These are phyloP conservation scores for Tiliacea aurago DNA, from an alignment of 2,888 invertebrate genomes.

Conservation along the genomic window DNA sequence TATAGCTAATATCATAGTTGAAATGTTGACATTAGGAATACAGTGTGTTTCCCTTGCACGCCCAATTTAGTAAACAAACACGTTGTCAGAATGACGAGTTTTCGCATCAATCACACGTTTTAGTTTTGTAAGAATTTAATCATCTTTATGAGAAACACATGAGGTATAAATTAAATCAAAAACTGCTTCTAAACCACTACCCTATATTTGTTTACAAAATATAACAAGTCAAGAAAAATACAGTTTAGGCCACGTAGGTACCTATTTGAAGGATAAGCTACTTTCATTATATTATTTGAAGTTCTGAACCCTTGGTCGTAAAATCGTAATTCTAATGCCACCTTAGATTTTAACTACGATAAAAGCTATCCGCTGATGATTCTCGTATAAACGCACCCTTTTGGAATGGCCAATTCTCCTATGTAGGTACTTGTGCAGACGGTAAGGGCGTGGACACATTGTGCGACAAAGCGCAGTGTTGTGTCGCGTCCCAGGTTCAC, in stretches of 20 bases:
- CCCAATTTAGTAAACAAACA: not conserved
- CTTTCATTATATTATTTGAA: conserved; percentile 70
- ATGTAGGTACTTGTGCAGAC: conserved; percentile 62
- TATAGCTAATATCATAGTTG: conserved; percentile 77
- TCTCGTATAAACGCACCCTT: conserved; percentile 79
- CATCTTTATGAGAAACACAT: not conserved
- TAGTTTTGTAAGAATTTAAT: not conserved
- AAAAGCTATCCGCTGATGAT: conserved; percentile 67
- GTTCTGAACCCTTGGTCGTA: conserved; percentile 71
- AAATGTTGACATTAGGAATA: conserved; percentile 74
- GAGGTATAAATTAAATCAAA: not conserved
- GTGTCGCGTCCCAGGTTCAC: conserved; percentile 24
- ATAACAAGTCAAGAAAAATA: not conserved
- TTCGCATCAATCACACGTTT: not conserved
- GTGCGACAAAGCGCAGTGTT: conserved; percentile 45
- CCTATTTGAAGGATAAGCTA: not conserved
- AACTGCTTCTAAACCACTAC: not conserved
- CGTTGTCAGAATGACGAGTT: not conserved
- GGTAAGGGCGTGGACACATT: conserved; percentile 55
- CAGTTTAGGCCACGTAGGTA: not conserved
- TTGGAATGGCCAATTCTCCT: conserved; percentile 78
- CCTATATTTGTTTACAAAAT: not conserved
- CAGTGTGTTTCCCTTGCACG: not conserved
- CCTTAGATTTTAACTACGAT: conserved; percentile 73
- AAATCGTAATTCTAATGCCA: conserved; percentile 77